Base-by-base conservation (phyloP, 2,113 vertebrate genomes). In the Sakesphorus luctuosus region DNA sequence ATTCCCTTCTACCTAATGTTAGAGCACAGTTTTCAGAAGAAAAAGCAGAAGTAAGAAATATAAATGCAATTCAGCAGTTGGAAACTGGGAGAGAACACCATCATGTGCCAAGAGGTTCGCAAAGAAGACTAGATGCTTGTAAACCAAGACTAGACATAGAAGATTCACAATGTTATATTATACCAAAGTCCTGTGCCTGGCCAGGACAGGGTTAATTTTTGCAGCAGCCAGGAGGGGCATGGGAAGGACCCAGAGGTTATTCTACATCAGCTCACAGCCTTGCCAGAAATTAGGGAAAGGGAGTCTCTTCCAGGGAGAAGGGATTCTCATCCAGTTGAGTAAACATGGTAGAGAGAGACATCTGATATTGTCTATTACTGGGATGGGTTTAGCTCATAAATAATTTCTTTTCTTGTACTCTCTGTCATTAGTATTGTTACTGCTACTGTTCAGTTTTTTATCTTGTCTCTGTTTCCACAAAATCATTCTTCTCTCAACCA, bases 341-440 rank as follows among this genome's bases (percentile, higher is more conserved):
- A 58, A 58, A 19, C 18, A 18, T 11, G 23, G 14, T 1, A 3
- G 18, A 44, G 11, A 5, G 6, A 66, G 10, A 8, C 5, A 19
- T 11, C 7, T 33, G 33, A 36, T 66, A n/a, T n/a, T 89, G 73
- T 36, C 12, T 52, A 16, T 36, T 28, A 33, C 29, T 12, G 8
- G 14, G 9, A 3, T 2, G 0, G 8, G 33, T n/a, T 66, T 50
- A 28, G 33, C 44, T 3, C 9, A 26, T 59, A n/a, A 67, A 46
- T 46, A 0, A 0, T 2, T 0, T 36, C 13, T 50, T 52, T 44
- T 26, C 36, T 46, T 46, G 15, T 46, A 24, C 26, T 4, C 25
- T n/a, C 36, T 74, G 21, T 44, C 23, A 46, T 52, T 46, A 38
- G 3, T 11, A 24, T 14, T 38, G 12, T 6, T 18, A 26, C 10